Base-by-base conservation (phyloP, 2,888 invertebrate genomes). In the Pinctada fucata region DNA sequence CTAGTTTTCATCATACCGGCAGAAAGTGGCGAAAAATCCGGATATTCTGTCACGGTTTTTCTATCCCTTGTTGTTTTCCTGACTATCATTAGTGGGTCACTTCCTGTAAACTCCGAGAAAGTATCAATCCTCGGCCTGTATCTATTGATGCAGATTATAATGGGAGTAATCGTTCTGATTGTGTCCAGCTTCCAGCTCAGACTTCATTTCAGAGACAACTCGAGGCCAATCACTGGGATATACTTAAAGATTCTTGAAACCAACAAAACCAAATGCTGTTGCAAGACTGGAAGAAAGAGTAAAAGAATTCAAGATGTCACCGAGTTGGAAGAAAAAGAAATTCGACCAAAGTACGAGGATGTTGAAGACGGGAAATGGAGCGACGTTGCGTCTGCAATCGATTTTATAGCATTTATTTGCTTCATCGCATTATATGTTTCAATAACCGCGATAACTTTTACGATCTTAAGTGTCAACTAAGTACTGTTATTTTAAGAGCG, bases 321-420 rank as follows among this genome's bases (percentile, higher is more conserved):
- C 13, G 58, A 58, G 13, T 10, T 10, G 13, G 31, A 31, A 31
- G 31, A 31, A 31, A 31, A 31, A 31, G 31, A 31, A 31, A 31
- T 31, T 31, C 31, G 31, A 31, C 31, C 31, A 31, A 13, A 58
- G 6, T 6, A 58, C 6, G 58, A 10, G 2, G 68, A 45, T 45
- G 47, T 3, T 13, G 70, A 64, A 81, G 82, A 51, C 76, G 83
- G 50, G 16, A 79, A 74, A 4, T 85, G 85, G 85, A 76, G 66
- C n/a, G 82, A 84, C 58, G 83, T 82, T 31, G 72, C 81, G 2
- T 81, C 83, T 52, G 73, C 81, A 0, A 71, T 85, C 4, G 85
- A 85, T 65, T 84, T 85, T 64, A 64, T 83, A 50, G 63, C 82
- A 50, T 85, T 85, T 72, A 84, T 82, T 83, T 47, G 80, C 8